Evolutionary conservation across 2,113 vertebrate species (phyloP).

Genomic region (Amblyopsis rosae): DNA sequence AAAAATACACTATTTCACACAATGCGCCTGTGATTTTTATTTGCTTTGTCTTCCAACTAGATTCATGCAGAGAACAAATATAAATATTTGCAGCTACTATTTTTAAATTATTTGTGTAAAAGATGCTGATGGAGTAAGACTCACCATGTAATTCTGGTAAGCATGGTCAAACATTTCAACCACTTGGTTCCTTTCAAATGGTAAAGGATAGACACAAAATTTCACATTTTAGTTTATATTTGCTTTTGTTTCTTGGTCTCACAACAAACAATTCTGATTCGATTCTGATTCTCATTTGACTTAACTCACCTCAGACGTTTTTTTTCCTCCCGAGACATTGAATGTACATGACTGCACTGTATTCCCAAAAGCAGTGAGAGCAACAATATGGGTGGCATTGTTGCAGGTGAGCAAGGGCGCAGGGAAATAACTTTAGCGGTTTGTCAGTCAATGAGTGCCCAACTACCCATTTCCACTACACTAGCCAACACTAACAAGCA

Average conservation of each 20-base stretch:
- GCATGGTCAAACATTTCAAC: constrained; percentile 99
- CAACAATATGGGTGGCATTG: constrained; percentile 58
- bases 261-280: background rate
- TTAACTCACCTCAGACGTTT: constrained; percentile 69
- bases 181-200: constrained; percentile 87
- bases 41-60: background rate
- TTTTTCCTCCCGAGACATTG: constrained; percentile 77
- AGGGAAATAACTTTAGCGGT: constrained; percentile 19
- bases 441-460: constrained; percentile 19
- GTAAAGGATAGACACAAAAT: background rate
- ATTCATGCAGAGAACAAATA: too few relatives aligned
- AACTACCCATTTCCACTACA: constrained; percentile 30
- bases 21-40: background rate
- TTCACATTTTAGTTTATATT: constrained; percentile 1
- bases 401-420: constrained; percentile 20
- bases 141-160: constrained; percentile 98
- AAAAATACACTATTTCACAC: constrained; percentile 3
- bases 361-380: constrained; percentile 59
- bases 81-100: background rate
- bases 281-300: background rate
- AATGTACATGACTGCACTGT: constrained; percentile 45
- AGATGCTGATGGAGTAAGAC: constrained; percentile 29
- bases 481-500: background rate
- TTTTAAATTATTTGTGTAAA: background rate
- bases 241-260: background rate